Conservation (phyloP, 1,140 invertebrate genomes). For the Cherax quadricarinatus region DNA sequence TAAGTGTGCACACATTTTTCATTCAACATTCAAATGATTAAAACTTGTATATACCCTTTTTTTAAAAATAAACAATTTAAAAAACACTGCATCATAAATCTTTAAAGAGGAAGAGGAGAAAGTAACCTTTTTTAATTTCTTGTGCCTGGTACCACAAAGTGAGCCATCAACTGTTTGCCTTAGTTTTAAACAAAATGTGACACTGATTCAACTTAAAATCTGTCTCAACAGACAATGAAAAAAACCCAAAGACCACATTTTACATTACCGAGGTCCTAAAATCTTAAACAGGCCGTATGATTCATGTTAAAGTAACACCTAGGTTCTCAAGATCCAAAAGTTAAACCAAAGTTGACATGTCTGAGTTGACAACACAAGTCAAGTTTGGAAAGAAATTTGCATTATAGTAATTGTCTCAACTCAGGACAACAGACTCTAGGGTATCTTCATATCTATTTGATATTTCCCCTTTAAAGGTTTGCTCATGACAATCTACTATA, state of each 20-base stretch:
- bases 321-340: not conserved
- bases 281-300: not conserved
- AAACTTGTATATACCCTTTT: not conserved
- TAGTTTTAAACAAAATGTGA: not conserved
- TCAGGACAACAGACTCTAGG: conserved; percentile 3
- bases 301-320: not conserved
- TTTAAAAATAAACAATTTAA: not conserved
- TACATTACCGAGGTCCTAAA: too few species aligned
- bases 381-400: not conserved
- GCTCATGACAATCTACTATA: not conserved
- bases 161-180: conserved; percentile 24
- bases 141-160: not conserved
- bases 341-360: not conserved
- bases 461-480: conserved; percentile 6
- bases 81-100: conserved; percentile 33
- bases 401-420: conserved; percentile 18
- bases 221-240: too few species aligned
- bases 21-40: not conserved
- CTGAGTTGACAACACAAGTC: not conserved
- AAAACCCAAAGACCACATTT: too few species aligned
- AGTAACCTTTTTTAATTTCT: not conserved
- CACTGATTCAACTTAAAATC: not conserved
- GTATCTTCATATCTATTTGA: too few species aligned
- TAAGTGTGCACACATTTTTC: not conserved
- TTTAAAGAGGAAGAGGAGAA: not conserved